A percentile compares a stretch with the other conserved stretches of the same genome.
These are phyloP conservation scores for Galagoides demidoff DNA, from an alignment of 2,797 vertebrate genomes.

Conservation along the genomic window DNA sequence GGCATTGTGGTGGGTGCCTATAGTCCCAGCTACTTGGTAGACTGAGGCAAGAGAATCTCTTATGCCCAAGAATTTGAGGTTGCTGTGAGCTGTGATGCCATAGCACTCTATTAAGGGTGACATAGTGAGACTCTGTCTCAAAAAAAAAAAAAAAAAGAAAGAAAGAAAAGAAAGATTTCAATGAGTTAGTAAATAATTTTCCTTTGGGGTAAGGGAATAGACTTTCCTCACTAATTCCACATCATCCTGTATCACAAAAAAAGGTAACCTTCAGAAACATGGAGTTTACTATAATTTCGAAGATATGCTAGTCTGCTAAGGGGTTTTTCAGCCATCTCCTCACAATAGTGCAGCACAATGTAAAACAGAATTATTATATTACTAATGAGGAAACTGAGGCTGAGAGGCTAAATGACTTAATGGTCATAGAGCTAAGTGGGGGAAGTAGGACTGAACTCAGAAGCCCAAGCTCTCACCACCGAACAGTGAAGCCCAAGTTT, in stretches of 20 bases:
- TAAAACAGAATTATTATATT: background rate
- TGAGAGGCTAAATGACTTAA: background rate
- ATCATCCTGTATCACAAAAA: background rate
- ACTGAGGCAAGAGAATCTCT: too few relatives aligned
- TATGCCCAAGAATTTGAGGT: too few relatives aligned
- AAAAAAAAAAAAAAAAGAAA: too few relatives aligned
- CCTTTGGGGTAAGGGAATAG: background rate
- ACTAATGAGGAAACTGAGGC: background rate
- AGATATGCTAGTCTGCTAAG: background rate
- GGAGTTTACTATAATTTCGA: background rate
- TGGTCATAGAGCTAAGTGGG: background rate
- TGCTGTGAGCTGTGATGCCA: too few relatives aligned
- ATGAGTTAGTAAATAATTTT: background rate
- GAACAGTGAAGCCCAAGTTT: background rate
- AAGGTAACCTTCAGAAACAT: background rate
- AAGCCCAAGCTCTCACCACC: constrained; percentile 3
- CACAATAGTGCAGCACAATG: background rate
- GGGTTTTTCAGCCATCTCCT: background rate
- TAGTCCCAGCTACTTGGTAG: too few relatives aligned
- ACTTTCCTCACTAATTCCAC: background rate
- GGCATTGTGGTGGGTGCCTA: too few relatives aligned
- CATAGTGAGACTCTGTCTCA: too few relatives aligned
- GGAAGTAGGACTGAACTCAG: background rate
- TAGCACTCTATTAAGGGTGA: too few relatives aligned
- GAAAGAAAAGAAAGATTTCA: background rate